A percentile compares a stretch with the other conserved stretches of the same genome.
Conservation (phyloP, 2,797 vertebrate species). For the Hirundo rustica region DNA sequence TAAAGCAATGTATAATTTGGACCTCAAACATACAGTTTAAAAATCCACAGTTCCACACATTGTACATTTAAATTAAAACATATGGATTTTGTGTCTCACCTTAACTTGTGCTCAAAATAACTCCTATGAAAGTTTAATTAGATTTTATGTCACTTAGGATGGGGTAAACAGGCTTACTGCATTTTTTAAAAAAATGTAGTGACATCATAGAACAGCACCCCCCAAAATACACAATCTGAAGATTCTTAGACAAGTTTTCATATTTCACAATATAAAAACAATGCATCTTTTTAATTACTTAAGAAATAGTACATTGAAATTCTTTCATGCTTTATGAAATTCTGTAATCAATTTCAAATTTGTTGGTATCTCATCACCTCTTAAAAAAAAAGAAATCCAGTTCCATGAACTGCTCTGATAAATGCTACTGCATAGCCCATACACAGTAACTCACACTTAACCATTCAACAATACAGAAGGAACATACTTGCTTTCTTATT, state of each 20-base stretch:
- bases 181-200: background rate
- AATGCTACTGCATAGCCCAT: background rate
- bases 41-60: background rate
- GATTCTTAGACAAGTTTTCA: background rate
- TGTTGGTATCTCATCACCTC: background rate
- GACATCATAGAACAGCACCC: background rate
- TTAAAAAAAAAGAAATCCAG: background rate
- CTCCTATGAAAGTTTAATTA: background rate
- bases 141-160: background rate
- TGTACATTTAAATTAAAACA: background rate
- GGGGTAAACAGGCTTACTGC: background rate
- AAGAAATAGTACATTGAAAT: constrained; percentile 33
- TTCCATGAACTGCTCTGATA: background rate
- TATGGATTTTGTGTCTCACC: background rate
- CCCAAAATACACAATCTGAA: background rate
- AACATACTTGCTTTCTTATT: background rate
- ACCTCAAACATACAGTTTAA: background rate
- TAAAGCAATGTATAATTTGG: background rate
- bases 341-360: background rate
- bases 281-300: constrained; percentile 10
- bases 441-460: background rate
- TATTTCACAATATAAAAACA: constrained; percentile 13
- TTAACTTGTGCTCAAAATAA: background rate
- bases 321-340: background rate
- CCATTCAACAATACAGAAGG: background rate